Evolutionary conservation across 1,140 invertebrate species (phyloP), one percentile per base, ranked within the genome.

Genomic region (Spodoptera frugiperda): DNA sequence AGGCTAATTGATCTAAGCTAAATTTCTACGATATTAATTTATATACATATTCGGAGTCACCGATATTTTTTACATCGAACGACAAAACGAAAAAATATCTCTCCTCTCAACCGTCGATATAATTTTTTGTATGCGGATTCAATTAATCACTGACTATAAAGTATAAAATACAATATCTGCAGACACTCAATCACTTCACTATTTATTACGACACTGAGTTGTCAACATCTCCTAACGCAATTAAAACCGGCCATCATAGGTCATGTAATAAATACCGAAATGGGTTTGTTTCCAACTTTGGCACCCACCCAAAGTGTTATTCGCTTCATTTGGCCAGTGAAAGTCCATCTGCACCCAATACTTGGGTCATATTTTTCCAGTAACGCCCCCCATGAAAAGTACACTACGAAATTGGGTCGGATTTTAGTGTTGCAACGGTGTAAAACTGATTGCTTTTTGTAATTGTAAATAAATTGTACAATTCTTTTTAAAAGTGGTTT

Each of bases 241-340:
- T 48, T 21, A 65, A 65, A 65, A 25, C 17, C 6, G 57, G 17
- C 44, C 46, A 14, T 65, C 44, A 65, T 65, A 49, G 48, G 44
- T 65, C 17, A 15, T 19, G 11, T 0, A 1, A 65, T 33, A 51
- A 68, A 68, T 53, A 21, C 39, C 14, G 30, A 49, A 53, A 33
- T 53, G 65, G 48, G 25, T 68, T 68, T 11, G 48, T 17, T 48
- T 3, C n/a, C 30, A 68, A 53, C n/a, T 30, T 68, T 68, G 65
- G 65, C 33, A 9, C 15, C n/a, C 4, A 51, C 51, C 65, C 65
- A 68, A 68, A 65, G 61, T 68, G 65, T 68, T 68, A 68, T 68
- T 51, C 21, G 21, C 48, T 68, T 68, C 46, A 68, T 53, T 65
- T 65, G 61, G 61, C 61, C 5, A 49, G 19, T 15, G 65, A 68